A percentile compares a stretch with the other conserved stretches of the same genome.
Evolutionary conservation across 1,140 invertebrate genomes (phyloP).

Genomic region (Neodiprion pinetum): DNA sequence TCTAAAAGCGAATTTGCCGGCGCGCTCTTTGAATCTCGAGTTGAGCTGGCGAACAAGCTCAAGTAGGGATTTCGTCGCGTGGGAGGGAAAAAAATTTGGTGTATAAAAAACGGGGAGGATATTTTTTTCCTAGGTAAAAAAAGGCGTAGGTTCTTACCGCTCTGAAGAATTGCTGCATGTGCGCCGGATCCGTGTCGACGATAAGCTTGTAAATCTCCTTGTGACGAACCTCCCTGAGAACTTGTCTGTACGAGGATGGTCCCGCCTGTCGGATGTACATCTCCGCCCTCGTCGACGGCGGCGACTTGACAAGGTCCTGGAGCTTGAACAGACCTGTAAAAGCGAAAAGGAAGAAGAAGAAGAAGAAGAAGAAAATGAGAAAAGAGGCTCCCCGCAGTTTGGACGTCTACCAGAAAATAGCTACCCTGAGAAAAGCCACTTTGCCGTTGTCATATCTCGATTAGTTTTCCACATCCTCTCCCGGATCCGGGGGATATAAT

Average conservation of each 20-base stretch:
- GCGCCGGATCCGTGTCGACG: conserved; percentile 80
- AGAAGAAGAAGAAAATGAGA: conserved; percentile 12
- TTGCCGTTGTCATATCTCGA: background rate
- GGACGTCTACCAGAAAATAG: no score
- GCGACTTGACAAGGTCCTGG: conserved; percentile 81
- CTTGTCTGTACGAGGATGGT: conserved; percentile 77
- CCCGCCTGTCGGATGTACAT: conserved; percentile 84
- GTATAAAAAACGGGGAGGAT: no score
- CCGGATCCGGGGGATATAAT: no score
- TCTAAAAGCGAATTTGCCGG: no score
- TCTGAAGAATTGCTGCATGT: conserved; percentile 80
- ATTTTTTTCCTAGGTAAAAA: background rate
- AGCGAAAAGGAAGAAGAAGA: conserved; percentile 25
- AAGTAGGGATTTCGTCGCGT: no score
- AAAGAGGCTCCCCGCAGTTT: background rate
- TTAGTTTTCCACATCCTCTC: background rate
- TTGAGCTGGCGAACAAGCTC: no score
- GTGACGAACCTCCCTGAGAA: conserved; percentile 79
- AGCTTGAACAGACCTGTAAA: conserved; percentile 85
- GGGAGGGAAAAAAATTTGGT: no score
- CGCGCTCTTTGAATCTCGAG: no score
- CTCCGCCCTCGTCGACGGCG: conserved; percentile 72
- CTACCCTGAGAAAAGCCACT: background rate
- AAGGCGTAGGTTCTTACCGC: conserved; percentile 69
- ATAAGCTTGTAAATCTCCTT: conserved; percentile 86